Evolutionary conservation across 1,140 invertebrate species (phyloP), one percentile per base, ranked within the genome.

Genomic region (Drosophila bocqueti): DNA sequence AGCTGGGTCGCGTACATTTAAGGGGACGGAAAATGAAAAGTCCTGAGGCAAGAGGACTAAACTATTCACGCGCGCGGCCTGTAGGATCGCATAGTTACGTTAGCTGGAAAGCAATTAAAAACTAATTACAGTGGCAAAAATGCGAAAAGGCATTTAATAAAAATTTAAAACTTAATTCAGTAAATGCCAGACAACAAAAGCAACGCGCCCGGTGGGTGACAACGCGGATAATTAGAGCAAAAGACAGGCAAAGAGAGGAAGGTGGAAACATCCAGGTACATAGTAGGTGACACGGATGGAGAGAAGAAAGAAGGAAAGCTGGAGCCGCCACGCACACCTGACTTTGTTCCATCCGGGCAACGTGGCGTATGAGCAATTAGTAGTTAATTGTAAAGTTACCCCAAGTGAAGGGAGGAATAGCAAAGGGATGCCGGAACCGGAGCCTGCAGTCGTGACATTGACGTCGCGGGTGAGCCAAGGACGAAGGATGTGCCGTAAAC

Each of bases 141-240:
- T 89, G 84, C 81, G 83, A 73, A 62, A 73, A 90, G 75, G 78
- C 67, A 85, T 89, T 89, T 90, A 90, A 84, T 90, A 89, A 81
- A 90, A 89, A 84, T 89, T 90, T 89, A 89, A 89, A 90, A 89
- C 84, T 90, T 90, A 89, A 90, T 90, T 90, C 69, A 79, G 74
- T 79, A 85, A 89, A 90, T 90, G 77, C 68, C 84, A 67, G 82
- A 50, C 36, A 49, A 55, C 78, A 81, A 66, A 54, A 66, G 46
- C 38, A 46, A 60, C 9, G 49, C 34, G 15, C 34, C 24, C 21
- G 57, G 45, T 61, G 65, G 77, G 55, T 81, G 84, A 89, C 84
- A 87, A 73, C 58, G 77, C 73, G 59, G 84, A 87, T 87, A 87
- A 87, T 87, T 87, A 79, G 74, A 58, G 59, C 47, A 46, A 78